Evolutionary conservation across 2,797 vertebrate species (phyloP).

Genomic region (Botia almorhae): DNA sequence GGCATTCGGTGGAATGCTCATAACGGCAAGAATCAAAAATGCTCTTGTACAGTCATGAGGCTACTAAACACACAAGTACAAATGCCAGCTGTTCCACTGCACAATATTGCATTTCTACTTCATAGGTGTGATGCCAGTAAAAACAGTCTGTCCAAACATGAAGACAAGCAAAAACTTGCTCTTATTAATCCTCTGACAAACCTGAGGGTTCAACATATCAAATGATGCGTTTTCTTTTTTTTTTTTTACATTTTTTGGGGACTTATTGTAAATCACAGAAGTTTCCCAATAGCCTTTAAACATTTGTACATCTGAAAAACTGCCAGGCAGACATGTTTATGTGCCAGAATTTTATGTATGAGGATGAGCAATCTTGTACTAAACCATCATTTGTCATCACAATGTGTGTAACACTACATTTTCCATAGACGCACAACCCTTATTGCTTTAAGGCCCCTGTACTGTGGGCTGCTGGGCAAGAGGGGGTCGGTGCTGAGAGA

Average conservation of each 20-base stretch:
- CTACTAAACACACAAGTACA: neutral
- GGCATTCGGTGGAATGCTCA: neutral
- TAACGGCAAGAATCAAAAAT: neutral
- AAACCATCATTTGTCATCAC: slow-evolving; percentile 69
- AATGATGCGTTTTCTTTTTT: slow-evolving; percentile 22
- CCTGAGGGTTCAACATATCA: slow-evolving; percentile 64
- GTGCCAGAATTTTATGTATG: slow-evolving; percentile 1
- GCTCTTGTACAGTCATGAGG: neutral
- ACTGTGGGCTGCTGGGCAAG: slow-evolving; percentile 50
- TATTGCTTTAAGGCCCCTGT: slow-evolving; percentile 41
- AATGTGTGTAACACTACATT: slow-evolving; percentile 67
- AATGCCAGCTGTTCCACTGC: slow-evolving; percentile 14
- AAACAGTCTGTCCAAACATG: slow-evolving; percentile 16
- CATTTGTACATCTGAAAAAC: neutral
- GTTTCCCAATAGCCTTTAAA: slow-evolving; percentile 47
- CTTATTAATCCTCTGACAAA: slow-evolving; percentile 45
- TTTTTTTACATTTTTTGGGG: slow-evolving; percentile 55
- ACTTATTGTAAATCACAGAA: slow-evolving; percentile 56
- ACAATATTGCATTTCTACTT: slow-evolving; percentile 10
- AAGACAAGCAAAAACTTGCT: slow-evolving; percentile 37
- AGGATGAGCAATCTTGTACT: slow-evolving; percentile 58
- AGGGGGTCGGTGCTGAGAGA: slow-evolving; percentile 61
- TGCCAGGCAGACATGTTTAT: slow-evolving; percentile 62
- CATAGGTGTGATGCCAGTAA: slow-evolving; percentile 18
- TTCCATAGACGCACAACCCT: slow-evolving; percentile 55